These are phyloP conservation scores for Oconnorella tubifera DNA, from an alignment of 2,888 invertebrate species.

Conservation along the genomic window DNA sequence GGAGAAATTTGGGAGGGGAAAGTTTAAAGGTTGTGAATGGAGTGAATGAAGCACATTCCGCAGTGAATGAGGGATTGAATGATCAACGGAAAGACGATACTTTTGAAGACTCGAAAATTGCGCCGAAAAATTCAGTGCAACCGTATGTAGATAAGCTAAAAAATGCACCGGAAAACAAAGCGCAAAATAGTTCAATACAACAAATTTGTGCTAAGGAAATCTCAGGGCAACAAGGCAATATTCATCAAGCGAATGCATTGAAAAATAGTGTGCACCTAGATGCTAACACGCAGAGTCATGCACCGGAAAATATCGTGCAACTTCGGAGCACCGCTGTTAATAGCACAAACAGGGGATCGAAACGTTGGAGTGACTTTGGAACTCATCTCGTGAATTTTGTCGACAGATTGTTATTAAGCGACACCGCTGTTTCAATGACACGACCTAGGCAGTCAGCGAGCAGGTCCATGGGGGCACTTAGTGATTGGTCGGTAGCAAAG, in stretches of 20 bases:
- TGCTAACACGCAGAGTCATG: not conserved
- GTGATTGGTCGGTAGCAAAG: too few relatives aligned
- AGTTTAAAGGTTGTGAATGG: too few relatives aligned
- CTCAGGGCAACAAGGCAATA: too few relatives aligned
- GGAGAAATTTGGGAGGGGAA: not conserved
- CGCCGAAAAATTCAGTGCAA: not conserved
- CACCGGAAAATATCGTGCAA: not conserved
- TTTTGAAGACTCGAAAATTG: not conserved
- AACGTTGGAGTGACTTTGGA: constrained; percentile 32
- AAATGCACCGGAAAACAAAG: too few relatives aligned
- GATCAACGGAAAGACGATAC: too few relatives aligned
- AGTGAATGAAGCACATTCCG: not conserved
- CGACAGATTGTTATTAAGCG: constrained; percentile 30
- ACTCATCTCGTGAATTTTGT: constrained; percentile 29
- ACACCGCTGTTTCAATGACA: constrained; percentile 7
- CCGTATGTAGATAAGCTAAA: too few relatives aligned
- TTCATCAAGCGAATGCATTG: too few relatives aligned
- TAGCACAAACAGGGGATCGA: constrained; percentile 1
- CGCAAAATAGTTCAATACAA: too few relatives aligned
- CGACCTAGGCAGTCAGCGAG: too few relatives aligned
- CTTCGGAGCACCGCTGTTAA: not conserved
- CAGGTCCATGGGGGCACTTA: too few relatives aligned
- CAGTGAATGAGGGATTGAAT: too few relatives aligned
- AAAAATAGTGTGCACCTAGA: not conserved
- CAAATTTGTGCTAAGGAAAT: not conserved